These are phyloP conservation scores for Eremophila alpestris DNA, from an alignment of 2,797 vertebrate genomes.

Conservation along the genomic window DNA sequence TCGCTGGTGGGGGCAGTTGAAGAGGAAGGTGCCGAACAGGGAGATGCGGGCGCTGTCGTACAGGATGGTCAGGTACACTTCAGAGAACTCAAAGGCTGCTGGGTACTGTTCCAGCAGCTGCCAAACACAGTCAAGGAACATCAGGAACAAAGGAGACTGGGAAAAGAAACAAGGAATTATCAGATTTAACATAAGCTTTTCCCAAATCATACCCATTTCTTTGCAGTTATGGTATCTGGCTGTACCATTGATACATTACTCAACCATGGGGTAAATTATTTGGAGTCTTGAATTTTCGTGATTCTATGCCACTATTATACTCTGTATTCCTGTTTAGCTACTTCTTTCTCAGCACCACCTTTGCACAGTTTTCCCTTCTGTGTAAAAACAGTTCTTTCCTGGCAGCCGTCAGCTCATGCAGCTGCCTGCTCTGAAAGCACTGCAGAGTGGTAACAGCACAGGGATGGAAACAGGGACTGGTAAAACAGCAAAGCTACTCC, in stretches of 20 bases:
- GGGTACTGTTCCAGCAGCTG: slow-evolving; percentile 94
- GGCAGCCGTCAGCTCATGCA: background rate
- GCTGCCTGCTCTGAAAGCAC: background rate
- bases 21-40: slow-evolving; percentile 94
- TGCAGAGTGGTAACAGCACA: rapidly evolving
- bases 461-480: background rate
- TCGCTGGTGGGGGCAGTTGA: slow-evolving; percentile 90
- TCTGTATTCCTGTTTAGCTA: background rate
- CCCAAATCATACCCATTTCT: background rate
- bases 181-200: background rate
- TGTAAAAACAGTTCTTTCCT: background rate
- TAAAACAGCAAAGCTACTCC: background rate
- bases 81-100: slow-evolving; percentile 93
- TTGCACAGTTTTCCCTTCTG: background rate
- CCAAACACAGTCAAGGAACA: slow-evolving; percentile 97
- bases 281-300: background rate
- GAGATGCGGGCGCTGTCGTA: slow-evolving; percentile 91
- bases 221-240: background rate
- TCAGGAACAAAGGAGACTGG: slow-evolving; percentile 91
- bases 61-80: slow-evolving; percentile 88
- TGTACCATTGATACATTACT: background rate
- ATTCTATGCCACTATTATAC: background rate
- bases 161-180: background rate
- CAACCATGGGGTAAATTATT: background rate
- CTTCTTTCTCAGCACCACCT: background rate